Evolutionary conservation across 2,797 vertebrate species (phyloP).

Genomic region (Tenualosa ilisha): DNA sequence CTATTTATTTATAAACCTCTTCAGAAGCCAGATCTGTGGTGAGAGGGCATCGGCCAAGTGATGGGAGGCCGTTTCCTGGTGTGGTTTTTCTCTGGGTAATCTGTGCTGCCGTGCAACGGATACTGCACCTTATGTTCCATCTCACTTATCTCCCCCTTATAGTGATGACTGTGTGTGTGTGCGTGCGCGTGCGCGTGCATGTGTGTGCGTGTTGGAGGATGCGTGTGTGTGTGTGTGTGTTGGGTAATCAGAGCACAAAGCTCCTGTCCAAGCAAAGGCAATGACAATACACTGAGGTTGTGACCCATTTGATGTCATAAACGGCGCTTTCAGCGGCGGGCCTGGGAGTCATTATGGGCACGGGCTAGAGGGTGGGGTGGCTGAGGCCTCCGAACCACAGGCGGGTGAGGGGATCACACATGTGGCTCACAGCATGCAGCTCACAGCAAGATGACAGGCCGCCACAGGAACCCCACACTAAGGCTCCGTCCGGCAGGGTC

Average conservation of each 20-base stretch:
- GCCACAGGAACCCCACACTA: not conserved
- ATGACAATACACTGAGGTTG: constrained; percentile 21
- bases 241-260: not conserved
- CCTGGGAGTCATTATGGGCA: constrained; percentile 58
- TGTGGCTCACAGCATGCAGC: constrained; percentile 44
- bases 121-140: not conserved
- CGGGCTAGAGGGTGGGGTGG: constrained; percentile 44
- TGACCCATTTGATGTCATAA: constrained; percentile 42
- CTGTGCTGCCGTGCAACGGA: not conserved
- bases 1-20: constrained; percentile 22
- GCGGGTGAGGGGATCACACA: constrained; percentile 36
- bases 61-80: constrained; percentile 10
- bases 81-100: constrained; percentile 8
- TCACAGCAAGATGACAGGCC: not conserved
- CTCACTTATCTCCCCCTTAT: not conserved
- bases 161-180: not conserved
- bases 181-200: not conserved
- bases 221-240: not conserved
- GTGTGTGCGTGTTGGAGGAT: not conserved
- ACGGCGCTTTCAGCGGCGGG: constrained; percentile 50
- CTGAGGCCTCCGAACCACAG: constrained; percentile 39
- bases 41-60: not conserved
- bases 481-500: not conserved
- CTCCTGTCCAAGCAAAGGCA: not conserved
- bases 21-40: constrained; percentile 12